phyloP scores from a whole-genome alignment of 1,140 invertebrate species.

The Limonius californicus region DNA sequence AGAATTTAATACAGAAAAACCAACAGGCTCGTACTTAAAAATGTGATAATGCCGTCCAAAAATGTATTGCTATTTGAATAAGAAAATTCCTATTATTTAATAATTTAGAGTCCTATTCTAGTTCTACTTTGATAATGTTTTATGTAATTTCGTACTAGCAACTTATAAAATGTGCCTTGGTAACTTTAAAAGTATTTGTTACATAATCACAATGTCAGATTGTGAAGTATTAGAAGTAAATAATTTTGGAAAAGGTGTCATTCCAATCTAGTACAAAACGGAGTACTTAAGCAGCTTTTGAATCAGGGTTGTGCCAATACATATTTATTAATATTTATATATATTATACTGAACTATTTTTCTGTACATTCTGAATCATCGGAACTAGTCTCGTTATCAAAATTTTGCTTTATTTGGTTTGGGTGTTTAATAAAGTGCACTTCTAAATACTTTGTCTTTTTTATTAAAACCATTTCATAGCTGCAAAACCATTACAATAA shows the following conservation, averaged over 20 bases:
- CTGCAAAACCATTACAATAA: background rate
- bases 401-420: background rate
- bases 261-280: too few relatives aligned
- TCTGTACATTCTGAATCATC: background rate
- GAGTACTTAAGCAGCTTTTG: too few relatives aligned
- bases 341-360: background rate
- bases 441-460: background rate
- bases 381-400: background rate
- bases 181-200: too few relatives aligned
- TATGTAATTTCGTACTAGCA: background rate
- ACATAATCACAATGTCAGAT: too few relatives aligned
- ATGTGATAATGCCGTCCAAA: background rate
- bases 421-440: background rate
- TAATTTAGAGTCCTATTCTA: too few relatives aligned
- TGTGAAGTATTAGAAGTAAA: too few relatives aligned
- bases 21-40: slow-evolving; percentile 1
- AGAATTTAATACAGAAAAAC: slow-evolving; percentile 33
- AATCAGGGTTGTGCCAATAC: slow-evolving; percentile 4
- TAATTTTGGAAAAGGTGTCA: too few relatives aligned
- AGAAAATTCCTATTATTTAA: background rate
- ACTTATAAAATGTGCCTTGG: background rate
- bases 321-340: background rate
- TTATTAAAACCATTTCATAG: background rate
- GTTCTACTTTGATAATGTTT: background rate
- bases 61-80: background rate